Percentiles rank a stretch among this genome's conserved stretches.
Evolutionary conservation across 1,140 invertebrate genomes (phyloP).

Genomic region (Cherax destructor): DNA sequence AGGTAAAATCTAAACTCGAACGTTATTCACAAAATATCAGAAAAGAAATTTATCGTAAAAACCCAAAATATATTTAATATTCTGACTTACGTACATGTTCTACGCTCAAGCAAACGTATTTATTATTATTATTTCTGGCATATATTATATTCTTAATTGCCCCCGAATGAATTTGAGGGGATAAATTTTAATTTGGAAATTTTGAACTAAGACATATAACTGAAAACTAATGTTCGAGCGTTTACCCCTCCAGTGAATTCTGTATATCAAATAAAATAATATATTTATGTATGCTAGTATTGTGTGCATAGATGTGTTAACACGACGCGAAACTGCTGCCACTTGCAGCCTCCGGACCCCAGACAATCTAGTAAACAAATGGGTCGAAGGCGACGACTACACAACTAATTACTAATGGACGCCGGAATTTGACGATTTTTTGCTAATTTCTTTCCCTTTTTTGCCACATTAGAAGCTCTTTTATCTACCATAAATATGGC

Average conservation of each 20-base stretch:
- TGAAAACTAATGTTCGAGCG: background rate
- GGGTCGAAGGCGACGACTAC: constrained; percentile 61
- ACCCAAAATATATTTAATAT: background rate
- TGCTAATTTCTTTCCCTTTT: background rate
- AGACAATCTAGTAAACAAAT: constrained; percentile 61
- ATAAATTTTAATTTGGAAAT: constrained; percentile 28
- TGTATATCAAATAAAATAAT: no score
- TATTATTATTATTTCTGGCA: background rate
- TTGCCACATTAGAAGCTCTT: constrained; percentile 20
- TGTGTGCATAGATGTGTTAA: background rate
- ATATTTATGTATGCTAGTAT: no score
- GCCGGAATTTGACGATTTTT: constrained; percentile 54
- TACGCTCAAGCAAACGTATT: background rate
- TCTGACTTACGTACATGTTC: no score
- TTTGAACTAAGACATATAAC: background rate
- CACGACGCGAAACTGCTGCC: no score
- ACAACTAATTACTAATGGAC: constrained; percentile 69
- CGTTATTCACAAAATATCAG: constrained; percentile 50
- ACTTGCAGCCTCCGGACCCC: constrained; percentile 12
- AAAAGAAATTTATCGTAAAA: constrained; percentile 19
- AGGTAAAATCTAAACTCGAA: constrained; percentile 6
- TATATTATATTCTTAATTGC: background rate
- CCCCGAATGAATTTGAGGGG: constrained; percentile 23
- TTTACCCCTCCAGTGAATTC: background rate
- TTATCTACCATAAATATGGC: constrained; percentile 29